phyloP scores from a whole-genome alignment of 1,140 invertebrate genomes.

The Berghia stephanieae region DNA sequence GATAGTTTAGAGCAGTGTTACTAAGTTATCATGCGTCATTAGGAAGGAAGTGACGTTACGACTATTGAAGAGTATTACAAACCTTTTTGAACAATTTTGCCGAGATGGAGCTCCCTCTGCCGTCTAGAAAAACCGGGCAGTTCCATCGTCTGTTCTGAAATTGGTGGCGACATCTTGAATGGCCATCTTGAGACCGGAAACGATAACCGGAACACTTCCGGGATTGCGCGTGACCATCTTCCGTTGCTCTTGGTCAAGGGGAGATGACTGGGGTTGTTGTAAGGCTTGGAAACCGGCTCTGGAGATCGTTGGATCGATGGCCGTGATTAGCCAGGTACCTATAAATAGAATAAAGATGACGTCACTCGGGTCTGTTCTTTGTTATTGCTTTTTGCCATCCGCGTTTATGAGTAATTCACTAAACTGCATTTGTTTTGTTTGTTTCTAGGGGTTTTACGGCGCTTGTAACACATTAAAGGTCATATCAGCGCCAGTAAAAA shows the following conservation, averaged over 20 bases:
- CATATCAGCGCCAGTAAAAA: too few relatives aligned
- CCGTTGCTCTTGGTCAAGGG: conserved; percentile 62
- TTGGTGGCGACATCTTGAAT: conserved; percentile 64
- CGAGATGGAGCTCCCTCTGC: conserved; percentile 55
- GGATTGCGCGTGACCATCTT: conserved; percentile 60
- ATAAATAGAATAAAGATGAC: too few relatives aligned
- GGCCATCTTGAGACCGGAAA: conserved; percentile 60
- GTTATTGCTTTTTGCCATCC: too few relatives aligned
- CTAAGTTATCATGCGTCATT: too few relatives aligned
- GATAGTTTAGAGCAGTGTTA: too few relatives aligned
- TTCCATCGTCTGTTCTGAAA: conserved; percentile 66
- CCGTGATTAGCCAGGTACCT: conserved; percentile 60
- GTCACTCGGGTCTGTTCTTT: too few relatives aligned
- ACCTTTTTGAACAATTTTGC: conserved; percentile 64
- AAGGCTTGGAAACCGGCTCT: conserved; percentile 49
- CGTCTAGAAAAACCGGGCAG: conserved; percentile 58
- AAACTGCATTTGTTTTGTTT: too few relatives aligned
- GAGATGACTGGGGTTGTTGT: conserved; percentile 55
- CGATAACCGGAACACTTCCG: conserved; percentile 62
- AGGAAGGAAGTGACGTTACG: too few relatives aligned
- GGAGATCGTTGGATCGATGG: conserved; percentile 51
- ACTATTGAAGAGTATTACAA: too few relatives aligned
- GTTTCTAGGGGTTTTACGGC: too few relatives aligned
- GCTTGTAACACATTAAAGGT: too few relatives aligned
- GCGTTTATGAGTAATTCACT: too few relatives aligned